A percentile compares a stretch with the other conserved stretches of the same genome.
Conservation (phyloP, 2,113 vertebrate species). For the Myotis yumanensis region DNA sequence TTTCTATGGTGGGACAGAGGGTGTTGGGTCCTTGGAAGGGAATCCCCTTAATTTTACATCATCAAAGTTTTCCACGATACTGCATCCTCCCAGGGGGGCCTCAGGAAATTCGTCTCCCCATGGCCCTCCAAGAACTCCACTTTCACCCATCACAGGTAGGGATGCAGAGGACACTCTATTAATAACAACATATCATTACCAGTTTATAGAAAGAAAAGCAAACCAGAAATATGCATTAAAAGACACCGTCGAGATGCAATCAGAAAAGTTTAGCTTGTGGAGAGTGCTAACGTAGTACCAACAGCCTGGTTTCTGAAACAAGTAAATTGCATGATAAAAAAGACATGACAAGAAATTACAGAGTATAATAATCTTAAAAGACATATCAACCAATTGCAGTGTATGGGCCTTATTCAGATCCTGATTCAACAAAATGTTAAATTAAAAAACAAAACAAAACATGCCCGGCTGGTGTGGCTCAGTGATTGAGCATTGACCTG, state of each 20-base stretch:
- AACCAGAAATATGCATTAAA: constrained; percentile 8
- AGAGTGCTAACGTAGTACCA: not conserved
- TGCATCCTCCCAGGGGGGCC: too few species aligned
- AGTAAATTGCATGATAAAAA: not conserved
- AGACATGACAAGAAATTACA: not conserved
- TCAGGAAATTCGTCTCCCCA: too few species aligned
- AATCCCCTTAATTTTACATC: too few species aligned
- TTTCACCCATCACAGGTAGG: too few species aligned
- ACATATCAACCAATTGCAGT: not conserved
- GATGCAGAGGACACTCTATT: too few species aligned
- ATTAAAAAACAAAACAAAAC: too few species aligned
- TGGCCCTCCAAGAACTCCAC: too few species aligned
- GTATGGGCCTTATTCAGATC: not conserved
- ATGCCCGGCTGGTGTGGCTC: too few species aligned
- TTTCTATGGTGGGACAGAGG: too few species aligned
- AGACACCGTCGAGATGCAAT: not conserved
- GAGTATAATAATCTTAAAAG: not conserved
- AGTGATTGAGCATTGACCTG: too few species aligned
- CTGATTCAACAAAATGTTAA: not conserved
- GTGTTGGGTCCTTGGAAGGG: too few species aligned
- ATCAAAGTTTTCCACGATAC: too few species aligned
- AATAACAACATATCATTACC: not conserved
- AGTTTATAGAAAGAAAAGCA: constrained; percentile 35
- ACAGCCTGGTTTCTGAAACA: not conserved
- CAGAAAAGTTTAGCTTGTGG: not conserved